Percentiles rank a stretch among this genome's conserved stretches.
Conservation (phyloP, 2,797 vertebrate species). For the Clarias platycephalus region DNA sequence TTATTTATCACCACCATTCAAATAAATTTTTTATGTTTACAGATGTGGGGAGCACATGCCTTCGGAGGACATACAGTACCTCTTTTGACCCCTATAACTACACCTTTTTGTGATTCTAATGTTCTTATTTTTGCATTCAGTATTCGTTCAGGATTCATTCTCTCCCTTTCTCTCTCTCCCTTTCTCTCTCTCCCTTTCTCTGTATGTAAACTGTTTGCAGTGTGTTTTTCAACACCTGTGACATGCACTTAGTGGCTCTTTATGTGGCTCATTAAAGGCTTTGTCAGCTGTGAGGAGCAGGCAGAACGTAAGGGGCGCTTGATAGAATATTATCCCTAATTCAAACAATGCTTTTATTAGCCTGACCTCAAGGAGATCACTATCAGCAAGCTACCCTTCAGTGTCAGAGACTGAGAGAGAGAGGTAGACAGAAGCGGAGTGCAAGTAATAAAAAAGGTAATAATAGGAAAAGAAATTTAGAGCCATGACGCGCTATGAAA, state of each 20-base stretch:
- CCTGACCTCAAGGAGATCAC: constrained; percentile 45
- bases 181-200: not conserved
- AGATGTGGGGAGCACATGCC: constrained; percentile 14
- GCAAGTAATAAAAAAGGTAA: constrained; percentile 15
- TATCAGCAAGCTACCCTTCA: constrained; percentile 41
- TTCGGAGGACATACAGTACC: constrained; percentile 12
- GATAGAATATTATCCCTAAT: constrained; percentile 51
- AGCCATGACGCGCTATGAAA: not conserved
- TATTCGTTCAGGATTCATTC: not conserved
- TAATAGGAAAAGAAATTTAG: not conserved
- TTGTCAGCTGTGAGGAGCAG: constrained; percentile 47
- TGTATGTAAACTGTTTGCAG: constrained; percentile 10
- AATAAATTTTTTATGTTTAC: constrained; percentile 17
- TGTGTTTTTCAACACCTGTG: constrained; percentile 12
- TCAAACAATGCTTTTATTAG: constrained; percentile 54
- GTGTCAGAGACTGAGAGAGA: constrained; percentile 30
- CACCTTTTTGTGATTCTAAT: constrained; percentile 17
- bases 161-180: not conserved
- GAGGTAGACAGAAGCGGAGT: not conserved
- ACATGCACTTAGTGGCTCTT: constrained; percentile 26
- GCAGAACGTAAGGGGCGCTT: constrained; percentile 45
- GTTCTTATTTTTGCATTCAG: not conserved
- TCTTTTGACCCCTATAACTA: constrained; percentile 1
- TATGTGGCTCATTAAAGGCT: constrained; percentile 45
- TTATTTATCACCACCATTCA: constrained; percentile 39